phyloP scores from a whole-genome alignment of 1,140 invertebrate genomes.

The Himalopsyche phryganea region DNA sequence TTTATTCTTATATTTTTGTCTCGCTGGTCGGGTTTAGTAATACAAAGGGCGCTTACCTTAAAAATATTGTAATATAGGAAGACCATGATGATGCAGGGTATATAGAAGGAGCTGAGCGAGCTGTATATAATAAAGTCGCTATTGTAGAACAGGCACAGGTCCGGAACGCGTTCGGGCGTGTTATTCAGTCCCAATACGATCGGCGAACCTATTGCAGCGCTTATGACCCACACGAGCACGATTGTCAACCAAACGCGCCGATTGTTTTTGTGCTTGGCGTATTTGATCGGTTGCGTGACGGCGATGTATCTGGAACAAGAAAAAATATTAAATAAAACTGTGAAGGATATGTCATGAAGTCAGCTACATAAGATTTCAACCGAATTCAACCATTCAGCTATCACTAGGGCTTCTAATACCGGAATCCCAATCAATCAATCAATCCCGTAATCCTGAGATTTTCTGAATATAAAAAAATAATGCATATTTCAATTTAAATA shows the following conservation, averaged over 20 bases:
- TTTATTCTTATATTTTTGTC: no score
- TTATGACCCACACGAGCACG: slow-evolving; percentile 94
- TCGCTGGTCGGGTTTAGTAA: no score
- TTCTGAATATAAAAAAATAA: no score
- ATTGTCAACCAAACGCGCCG: slow-evolving; percentile 93
- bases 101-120: slow-evolving; percentile 97
- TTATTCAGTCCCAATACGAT: slow-evolving; percentile 95
- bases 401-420: no score
- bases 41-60: slow-evolving; percentile 79
- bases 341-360: no score
- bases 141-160: slow-evolving; percentile 95
- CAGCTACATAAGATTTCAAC: no score
- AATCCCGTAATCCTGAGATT: no score
- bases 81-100: slow-evolving; percentile 98
- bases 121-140: slow-evolving; percentile 97
- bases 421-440: no score
- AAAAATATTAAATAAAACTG: slow-evolving; percentile 1
- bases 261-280: slow-evolving; percentile 97
- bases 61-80: slow-evolving; percentile 99
- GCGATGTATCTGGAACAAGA: slow-evolving; percentile 86
- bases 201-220: slow-evolving; percentile 92
- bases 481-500: no score
- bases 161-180: slow-evolving; percentile 71
- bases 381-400: no score
- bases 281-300: slow-evolving; percentile 97